Conservation (phyloP, 2,888 invertebrate genomes). For the Tenodera sinensis region DNA sequence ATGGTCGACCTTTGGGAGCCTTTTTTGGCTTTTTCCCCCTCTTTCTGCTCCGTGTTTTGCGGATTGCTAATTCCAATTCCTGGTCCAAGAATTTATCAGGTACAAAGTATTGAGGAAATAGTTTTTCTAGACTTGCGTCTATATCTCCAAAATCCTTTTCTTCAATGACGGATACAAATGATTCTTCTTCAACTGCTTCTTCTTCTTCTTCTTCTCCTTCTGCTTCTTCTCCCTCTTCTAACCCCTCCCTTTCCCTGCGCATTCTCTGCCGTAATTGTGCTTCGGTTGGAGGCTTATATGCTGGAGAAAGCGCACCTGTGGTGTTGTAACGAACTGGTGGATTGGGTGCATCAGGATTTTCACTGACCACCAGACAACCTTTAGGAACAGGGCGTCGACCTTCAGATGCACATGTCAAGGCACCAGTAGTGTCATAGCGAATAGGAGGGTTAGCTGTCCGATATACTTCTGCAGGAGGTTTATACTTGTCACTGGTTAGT, state of each 20-base stretch:
- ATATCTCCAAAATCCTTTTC: not conserved
- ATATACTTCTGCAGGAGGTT: too few relatives aligned
- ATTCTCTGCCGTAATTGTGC: too few relatives aligned
- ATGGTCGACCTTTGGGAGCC: not conserved
- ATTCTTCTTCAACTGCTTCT: not conserved
- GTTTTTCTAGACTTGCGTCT: not conserved
- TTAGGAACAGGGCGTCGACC: not conserved
- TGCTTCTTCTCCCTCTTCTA: not conserved
- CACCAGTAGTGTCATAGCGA: constrained; percentile 24
- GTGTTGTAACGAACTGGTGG: constrained; percentile 23
- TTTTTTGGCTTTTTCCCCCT: not conserved
- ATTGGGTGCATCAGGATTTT: not conserved
- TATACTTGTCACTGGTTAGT: not conserved
- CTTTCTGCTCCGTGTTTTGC: not conserved
- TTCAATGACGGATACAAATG: not conserved
- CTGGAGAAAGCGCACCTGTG: constrained; percentile 9
- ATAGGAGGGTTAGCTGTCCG: not conserved
- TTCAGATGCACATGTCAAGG: not conserved
- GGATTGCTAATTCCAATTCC: not conserved
- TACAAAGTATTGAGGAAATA: not conserved
- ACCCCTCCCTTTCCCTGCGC: too few relatives aligned
- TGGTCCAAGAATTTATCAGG: not conserved
- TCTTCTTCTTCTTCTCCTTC: not conserved
- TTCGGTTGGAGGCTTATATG: not conserved
- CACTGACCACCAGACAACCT: not conserved